Evolutionary conservation across 2,797 vertebrate species (phyloP).

Genomic region (Echeneis naucrates): DNA sequence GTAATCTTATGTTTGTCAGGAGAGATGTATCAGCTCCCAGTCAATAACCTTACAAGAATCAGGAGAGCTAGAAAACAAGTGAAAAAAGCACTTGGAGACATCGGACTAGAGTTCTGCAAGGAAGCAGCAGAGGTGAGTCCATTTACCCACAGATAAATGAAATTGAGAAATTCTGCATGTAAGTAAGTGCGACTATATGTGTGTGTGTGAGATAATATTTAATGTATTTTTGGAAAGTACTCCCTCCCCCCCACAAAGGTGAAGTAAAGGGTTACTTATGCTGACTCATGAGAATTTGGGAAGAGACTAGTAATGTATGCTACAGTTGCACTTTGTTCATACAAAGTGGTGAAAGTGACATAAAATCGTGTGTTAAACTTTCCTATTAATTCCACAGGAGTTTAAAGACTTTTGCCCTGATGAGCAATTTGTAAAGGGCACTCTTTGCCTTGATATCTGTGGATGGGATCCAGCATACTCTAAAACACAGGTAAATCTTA

Average conservation of each 20-base stretch:
- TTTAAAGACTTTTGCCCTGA: slow-evolving; percentile 96
- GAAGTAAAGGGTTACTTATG: background rate
- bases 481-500: slow-evolving; percentile 93
- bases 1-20: slow-evolving; percentile 70
- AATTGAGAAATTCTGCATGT: no score
- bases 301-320: background rate
- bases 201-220: background rate
- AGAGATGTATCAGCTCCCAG: slow-evolving; percentile 99
- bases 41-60: slow-evolving; percentile 98
- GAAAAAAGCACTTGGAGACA: slow-evolving; percentile 96
- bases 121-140: slow-evolving; percentile 94
- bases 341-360: background rate
- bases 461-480: slow-evolving; percentile 95
- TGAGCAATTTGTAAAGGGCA: slow-evolving; percentile 94
- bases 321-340: background rate
- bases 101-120: slow-evolving; percentile 98
- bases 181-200: background rate
- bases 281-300: background rate
- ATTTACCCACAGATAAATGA: background rate
- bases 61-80: slow-evolving; percentile 98
- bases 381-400: slow-evolving; percentile 82
- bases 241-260: background rate
- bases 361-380: background rate
- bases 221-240: background rate
- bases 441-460: slow-evolving; percentile 92